Evolutionary conservation across 2,888 invertebrate species (phyloP).

Genomic region (Orchesellides sinensis): DNA sequence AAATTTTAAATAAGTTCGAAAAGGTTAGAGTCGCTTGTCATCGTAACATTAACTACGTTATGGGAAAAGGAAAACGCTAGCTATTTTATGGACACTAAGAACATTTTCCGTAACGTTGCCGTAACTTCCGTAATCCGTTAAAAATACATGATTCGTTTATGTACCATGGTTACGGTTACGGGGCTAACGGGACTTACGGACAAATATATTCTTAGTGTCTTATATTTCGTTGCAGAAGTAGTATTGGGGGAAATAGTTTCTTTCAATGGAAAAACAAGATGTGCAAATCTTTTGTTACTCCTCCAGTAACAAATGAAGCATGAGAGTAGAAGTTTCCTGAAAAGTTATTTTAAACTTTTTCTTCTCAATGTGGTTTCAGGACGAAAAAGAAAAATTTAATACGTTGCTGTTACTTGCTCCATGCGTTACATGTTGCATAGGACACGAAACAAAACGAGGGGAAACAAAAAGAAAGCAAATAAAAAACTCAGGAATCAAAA

Average conservation of each 20-base stretch:
- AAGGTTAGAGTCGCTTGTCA: too few species aligned
- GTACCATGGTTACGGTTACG: too few species aligned
- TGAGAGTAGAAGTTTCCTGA: not conserved
- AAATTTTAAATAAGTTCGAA: too few species aligned
- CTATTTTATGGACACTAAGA: not conserved
- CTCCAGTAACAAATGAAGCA: not conserved
- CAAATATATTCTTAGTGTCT: not conserved
- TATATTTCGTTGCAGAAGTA: not conserved
- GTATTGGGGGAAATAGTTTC: not conserved
- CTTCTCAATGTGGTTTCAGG: too few species aligned
- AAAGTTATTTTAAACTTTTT: slow-evolving; percentile 14
- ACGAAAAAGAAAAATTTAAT: too few species aligned
- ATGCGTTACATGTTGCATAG: not conserved
- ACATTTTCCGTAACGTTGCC: too few species aligned
- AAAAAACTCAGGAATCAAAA: slow-evolving; percentile 27
- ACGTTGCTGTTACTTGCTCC: too few species aligned
- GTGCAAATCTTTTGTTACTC: not conserved
- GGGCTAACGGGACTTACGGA: too few species aligned
- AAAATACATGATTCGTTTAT: too few species aligned
- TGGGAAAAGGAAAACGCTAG: not conserved
- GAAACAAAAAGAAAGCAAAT: slow-evolving; percentile 38
- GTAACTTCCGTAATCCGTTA: too few species aligned
- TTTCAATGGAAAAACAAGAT: not conserved
- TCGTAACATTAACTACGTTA: not conserved
- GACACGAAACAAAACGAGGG: not conserved